Percentiles rank a stretch among this genome's conserved stretches.
phyloP scores from a whole-genome alignment of 1,140 invertebrate species.

The Pseudachorutes palmiensis region DNA sequence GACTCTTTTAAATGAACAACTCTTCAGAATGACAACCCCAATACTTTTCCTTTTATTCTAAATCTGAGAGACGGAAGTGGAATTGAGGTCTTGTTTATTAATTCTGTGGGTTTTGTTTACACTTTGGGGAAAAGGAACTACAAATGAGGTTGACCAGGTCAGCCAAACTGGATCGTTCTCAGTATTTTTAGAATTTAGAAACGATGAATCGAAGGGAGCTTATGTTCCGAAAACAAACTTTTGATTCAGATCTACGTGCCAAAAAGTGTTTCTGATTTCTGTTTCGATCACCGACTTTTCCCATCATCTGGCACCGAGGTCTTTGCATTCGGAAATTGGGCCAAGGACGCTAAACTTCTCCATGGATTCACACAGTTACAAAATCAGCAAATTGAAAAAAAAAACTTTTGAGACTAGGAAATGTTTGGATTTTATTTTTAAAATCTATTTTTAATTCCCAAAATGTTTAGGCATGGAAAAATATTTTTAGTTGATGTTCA shows the following conservation, averaged over 20 bases:
- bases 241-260: not conserved
- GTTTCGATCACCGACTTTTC: not conserved
- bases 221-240: not conserved
- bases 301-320: conserved; percentile 8
- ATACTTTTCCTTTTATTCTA: too few relatives aligned
- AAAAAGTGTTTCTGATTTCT: not conserved
- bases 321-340: conserved; percentile 22
- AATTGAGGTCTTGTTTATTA: not conserved
- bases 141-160: conserved; percentile 7
- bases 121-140: not conserved
- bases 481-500: too few relatives aligned
- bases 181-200: not conserved
- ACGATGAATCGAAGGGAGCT: too few relatives aligned
- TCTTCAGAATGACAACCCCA: too few relatives aligned
- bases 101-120: not conserved
- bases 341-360: conserved; percentile 30
- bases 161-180: not conserved
- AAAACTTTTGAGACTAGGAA: not conserved
- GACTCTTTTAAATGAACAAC: too few relatives aligned
- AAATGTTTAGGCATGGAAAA: too few relatives aligned
- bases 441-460: too few relatives aligned
- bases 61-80: too few relatives aligned
- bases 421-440: too few relatives aligned
- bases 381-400: not conserved
- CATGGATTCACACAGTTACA: conserved; percentile 11